Evolutionary conservation across 2,113 vertebrate species (phyloP).

Genomic region (Myrmecophaga tridactyla): DNA sequence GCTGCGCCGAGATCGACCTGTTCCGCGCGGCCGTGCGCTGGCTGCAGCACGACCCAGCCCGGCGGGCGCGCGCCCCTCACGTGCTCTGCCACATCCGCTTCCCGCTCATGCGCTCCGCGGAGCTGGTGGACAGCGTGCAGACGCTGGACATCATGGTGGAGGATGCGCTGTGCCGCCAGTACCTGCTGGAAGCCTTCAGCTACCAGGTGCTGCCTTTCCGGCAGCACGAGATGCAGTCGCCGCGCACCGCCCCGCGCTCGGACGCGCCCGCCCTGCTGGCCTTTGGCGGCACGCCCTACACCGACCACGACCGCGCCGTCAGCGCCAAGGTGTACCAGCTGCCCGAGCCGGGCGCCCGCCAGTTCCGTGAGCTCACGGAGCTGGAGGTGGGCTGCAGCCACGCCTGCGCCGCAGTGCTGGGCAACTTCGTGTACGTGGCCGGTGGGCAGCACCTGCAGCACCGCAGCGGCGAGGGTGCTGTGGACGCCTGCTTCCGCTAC

Average conservation of each 20-base stretch:
- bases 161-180: slow-evolving; percentile 93
- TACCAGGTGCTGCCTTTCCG: slow-evolving; percentile 98
- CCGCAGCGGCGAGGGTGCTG: slow-evolving; percentile 95
- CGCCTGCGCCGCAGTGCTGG: slow-evolving; percentile 92
- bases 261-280: slow-evolving; percentile 90
- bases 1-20: slow-evolving; percentile 94
- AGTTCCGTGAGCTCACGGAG: slow-evolving; percentile 93
- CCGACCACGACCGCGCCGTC: slow-evolving; percentile 93
- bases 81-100: slow-evolving; percentile 97
- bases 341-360: slow-evolving; percentile 85
- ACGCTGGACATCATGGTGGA: slow-evolving; percentile 97
- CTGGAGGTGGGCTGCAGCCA: slow-evolving; percentile 97
- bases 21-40: slow-evolving; percentile 93
- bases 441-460: slow-evolving; percentile 97
- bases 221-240: slow-evolving; percentile 96
- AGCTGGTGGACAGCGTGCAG: slow-evolving; percentile 97
- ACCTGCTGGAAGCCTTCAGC: slow-evolving; percentile 96
- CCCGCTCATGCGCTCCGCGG: slow-evolving; percentile 94
- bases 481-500: slow-evolving; percentile 93
- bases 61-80: slow-evolving; percentile 86
- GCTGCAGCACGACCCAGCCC: slow-evolving; percentile 89
- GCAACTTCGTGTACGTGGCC: slow-evolving; percentile 96
- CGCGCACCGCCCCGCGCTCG: slow-evolving; percentile 90
- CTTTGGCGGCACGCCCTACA: slow-evolving; percentile 97
- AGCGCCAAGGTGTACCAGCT: slow-evolving; percentile 92